Evolutionary conservation across 2,888 invertebrate species (phyloP).

Genomic region (Luffia ferchaultella): DNA sequence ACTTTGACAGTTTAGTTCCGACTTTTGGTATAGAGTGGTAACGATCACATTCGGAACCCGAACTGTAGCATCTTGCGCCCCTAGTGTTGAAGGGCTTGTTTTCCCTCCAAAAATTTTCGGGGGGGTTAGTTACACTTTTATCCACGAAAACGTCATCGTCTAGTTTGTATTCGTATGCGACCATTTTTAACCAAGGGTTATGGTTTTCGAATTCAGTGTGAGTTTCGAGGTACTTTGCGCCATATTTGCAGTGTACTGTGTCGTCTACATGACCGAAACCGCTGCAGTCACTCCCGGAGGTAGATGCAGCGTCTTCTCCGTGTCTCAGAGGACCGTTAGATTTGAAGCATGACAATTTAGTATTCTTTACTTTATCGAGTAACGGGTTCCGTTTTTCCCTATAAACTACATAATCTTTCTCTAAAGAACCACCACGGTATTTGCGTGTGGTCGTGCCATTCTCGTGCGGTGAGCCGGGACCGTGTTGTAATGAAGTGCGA

Average conservation of each 20-base stretch:
- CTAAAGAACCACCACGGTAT: slow-evolving; percentile 55
- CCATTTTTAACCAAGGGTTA: slow-evolving; percentile 58
- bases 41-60: slow-evolving; percentile 58
- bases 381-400: slow-evolving; percentile 75
- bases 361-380: slow-evolving; percentile 75
- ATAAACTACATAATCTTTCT: slow-evolving; percentile 66
- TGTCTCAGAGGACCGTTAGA: slow-evolving; percentile 61
- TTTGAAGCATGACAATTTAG: slow-evolving; percentile 73
- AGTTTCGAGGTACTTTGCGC: slow-evolving; percentile 37
- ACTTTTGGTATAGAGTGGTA: slow-evolving; percentile 52
- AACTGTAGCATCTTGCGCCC: slow-evolving; percentile 56
- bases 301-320: slow-evolving; percentile 54
- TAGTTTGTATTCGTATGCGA: slow-evolving; percentile 28
- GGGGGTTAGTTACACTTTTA: slow-evolving; percentile 40
- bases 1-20: slow-evolving; percentile 54
- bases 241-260: slow-evolving; percentile 37
- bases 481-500: slow-evolving; percentile 53
- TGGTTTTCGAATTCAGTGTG: slow-evolving; percentile 58
- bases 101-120: slow-evolving; percentile 45
- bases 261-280: slow-evolving; percentile 58
- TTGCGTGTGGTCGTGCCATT: slow-evolving; percentile 55
- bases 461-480: slow-evolving; percentile 49
- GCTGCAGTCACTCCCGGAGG: slow-evolving; percentile 61
- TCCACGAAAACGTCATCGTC: slow-evolving; percentile 55
- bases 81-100: slow-evolving; percentile 44